Evolutionary conservation across 1,140 invertebrate genomes (phyloP), one percentile per base, ranked within the genome.

Genomic region (Daktulosphaira vitifoliae): DNA sequence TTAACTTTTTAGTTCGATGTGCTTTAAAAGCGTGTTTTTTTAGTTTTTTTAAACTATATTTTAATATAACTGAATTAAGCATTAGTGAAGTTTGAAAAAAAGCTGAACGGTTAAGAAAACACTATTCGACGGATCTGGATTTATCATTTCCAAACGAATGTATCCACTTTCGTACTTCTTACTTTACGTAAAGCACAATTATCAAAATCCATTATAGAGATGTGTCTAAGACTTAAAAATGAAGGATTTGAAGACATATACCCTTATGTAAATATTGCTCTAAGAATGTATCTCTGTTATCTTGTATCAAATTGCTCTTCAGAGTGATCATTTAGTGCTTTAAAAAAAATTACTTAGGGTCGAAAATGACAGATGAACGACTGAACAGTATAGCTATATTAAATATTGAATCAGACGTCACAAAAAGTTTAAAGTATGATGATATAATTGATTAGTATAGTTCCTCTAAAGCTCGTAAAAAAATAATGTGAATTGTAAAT

Each of bases 271-370:
- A 26, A 51, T 26, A 51, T 51, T 25, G 49, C 49, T 26, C 49
- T 51, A 9, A 23, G 49, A 23, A 51, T 51, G 49, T 33, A 25
- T 54, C 25, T 52, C 15, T 22, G 11, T 52, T 33, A 6, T 16
- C 46, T 48, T 22, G 48, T 64, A 16, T 66, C 66, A 22, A 65
- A 42, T 16, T 67, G 66, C 38, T 48, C 46, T 39, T 62, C 64
- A 9, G 67, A 68, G 44, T n/a, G 67, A 23, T 68, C 65, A 50
- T 68, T 68, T 62, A 67, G 46, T 23, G 62, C 67, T 44, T 66
- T 68, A 38, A 65, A 53, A 39, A 66, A 39, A 49, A 3, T 49
- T 68, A 68, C 26, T 42, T 68, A 39, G 5, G 51, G 23, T 37
- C 49, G 23, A 48, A 33, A 23, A 56, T 52, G 39, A 38, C 20